Base-by-base conservation (phyloP, 2,113 vertebrate genomes). In the Tinamus guttatus region DNA sequence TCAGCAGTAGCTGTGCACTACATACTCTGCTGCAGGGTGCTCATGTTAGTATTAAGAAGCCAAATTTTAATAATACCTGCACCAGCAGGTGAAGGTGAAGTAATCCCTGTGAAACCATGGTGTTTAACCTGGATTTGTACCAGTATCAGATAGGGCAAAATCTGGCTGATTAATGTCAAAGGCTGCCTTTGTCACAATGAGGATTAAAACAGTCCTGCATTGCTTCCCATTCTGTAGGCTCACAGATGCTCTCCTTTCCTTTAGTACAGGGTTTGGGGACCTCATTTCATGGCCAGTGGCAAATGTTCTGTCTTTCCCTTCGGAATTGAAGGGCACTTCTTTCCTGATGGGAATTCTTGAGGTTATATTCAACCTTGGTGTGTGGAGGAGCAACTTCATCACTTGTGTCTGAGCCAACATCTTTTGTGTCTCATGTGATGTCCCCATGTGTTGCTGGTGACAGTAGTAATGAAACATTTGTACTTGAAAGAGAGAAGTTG, bases 61-160 rank as follows among this genome's bases (percentile, higher is more conserved):
- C 24, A 43, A 25, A 79, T 79, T 73, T 81, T 87, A 68, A 47
- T 73, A 85, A 38, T 68, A 69, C 71, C 92, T 93, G 52, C 59
- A 86, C 88, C 73, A 94, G 80, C 27, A 40, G n/a, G n/a, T 62
- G 89, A 89, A 40, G 45, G 59, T 79, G 62, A 93, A 78, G 38
- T 87, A 67, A 78, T 89, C 56, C 36, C 69, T 71, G 36, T 54
- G 56, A 86, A 89, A 71, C 75, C 28, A 60, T 32, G 45, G 65
- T 2, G 3, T 75, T 96, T 84, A 73, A 81, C 52, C 62, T 91
- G 75, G 81, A 59, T 87, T 95, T 91, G 67, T 68, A 87, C 25
- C 7, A 10, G 13, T 68, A 89, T 81, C 78, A 95, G 89, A 76
- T 65, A 56, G 83, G 79, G 67, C 25, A 82, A 78, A 89, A 73